Conservation (phyloP, 2,797 vertebrate species). For the Cyprinella venusta region DNA sequence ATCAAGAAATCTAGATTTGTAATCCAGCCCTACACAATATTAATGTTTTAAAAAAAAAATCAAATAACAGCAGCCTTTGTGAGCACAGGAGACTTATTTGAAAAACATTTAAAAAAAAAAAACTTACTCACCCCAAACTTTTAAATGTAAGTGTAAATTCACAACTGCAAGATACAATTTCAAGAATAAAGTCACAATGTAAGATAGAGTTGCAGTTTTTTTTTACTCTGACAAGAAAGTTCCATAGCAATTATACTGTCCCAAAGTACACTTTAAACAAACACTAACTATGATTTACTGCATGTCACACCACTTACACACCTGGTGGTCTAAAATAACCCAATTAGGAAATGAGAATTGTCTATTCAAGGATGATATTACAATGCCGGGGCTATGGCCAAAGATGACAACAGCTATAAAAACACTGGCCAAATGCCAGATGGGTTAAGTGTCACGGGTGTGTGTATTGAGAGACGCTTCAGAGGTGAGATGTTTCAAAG, state of each 20-base stretch:
- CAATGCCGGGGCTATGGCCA: not conserved
- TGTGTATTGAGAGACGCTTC: not conserved
- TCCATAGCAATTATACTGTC: not conserved
- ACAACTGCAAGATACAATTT: not conserved
- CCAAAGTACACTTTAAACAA: not conserved
- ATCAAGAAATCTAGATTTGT: not conserved
- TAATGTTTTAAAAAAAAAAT: not conserved
- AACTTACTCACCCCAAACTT: not conserved
- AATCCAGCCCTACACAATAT: not conserved
- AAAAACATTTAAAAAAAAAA: not conserved
- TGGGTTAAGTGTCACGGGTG: conserved; percentile 28
- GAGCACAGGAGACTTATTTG: not conserved
- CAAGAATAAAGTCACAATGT: not conserved
- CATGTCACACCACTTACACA: not conserved
- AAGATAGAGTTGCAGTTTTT: not conserved
- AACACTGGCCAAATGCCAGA: conserved; percentile 40
- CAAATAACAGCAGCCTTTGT: not conserved
- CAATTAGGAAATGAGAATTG: conserved; percentile 26
- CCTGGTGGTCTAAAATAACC: not conserved
- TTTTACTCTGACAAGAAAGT: not conserved
- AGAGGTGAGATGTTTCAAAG: not conserved
- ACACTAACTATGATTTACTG: not conserved
- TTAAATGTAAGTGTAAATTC: not conserved
- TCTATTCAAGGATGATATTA: not conserved
- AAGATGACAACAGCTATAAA: conserved; percentile 30